Base-by-base conservation (phyloP, 1,140 invertebrate species). In the Drosophila willistoni region DNA sequence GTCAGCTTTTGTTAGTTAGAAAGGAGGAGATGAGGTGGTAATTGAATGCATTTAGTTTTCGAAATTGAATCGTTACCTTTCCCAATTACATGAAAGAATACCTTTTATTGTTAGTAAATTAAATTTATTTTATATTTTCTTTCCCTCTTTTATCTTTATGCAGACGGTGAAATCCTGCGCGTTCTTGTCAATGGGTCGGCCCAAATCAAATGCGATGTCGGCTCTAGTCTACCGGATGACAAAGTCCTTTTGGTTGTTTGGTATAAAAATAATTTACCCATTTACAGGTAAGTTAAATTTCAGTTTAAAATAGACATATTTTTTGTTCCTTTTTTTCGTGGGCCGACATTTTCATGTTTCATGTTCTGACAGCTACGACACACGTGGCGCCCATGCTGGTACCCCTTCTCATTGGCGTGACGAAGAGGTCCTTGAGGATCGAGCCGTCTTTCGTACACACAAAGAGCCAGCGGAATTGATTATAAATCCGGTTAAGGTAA, bases 251-350 rank as follows among this genome's bases (percentile, higher is more conserved):
- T 94, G 22, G 93, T 94, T 62, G 94, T 94, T 22, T 94, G 94
- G 94, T 94, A 94, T 71, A 94, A 94, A 77, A 93, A 94, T 78
- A 94, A 94, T 90, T 90, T 94, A 64, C 94, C 94, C 64, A 94
- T 94, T 74, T 94, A 94, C 82, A 94, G 94, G 94, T 94, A 79
- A 91, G 79, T 73, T 61, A 22, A 71, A 39, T 41, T 36, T 56
- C 41, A 19, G 59, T 22, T 51, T 51, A 41, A 47, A 34, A 36
- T 41, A 39, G 3, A 13, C 12, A 12, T 39, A 39, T 13, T 12
- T 39, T 12, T 13, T 22, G 19, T 2, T 13, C 25, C 17, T 17
- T 14, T 9, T 55, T 62, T 54, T 7, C 65, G 14, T 36, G 34
- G 51, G 9, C 14, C 33, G 13, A 70, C 39, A 44, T 62, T 29